phyloP scores from a whole-genome alignment of 2,797 vertebrate species.

The Carapus acus region DNA sequence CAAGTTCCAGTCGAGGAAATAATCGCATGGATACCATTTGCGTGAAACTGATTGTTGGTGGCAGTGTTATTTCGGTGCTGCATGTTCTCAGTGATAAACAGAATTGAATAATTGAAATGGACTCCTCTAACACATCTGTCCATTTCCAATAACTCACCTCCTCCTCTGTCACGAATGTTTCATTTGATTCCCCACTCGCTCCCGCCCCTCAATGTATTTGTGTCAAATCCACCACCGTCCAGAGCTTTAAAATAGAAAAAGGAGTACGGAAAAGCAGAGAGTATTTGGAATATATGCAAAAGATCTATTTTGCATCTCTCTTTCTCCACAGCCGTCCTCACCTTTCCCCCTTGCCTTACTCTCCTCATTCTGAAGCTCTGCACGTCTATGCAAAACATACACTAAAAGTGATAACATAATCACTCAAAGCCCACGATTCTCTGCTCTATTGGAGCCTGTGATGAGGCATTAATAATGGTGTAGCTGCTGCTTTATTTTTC shows the following conservation, averaged over 20 bases:
- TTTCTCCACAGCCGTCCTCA: conserved; percentile 25
- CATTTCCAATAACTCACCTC: conserved; percentile 33
- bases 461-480: conserved; percentile 75
- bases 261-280: conserved; percentile 5
- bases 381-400: conserved; percentile 72
- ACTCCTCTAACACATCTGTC: conserved; percentile 28
- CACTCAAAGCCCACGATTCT: conserved; percentile 71
- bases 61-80: conserved; percentile 46
- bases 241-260: background rate
- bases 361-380: conserved; percentile 47
- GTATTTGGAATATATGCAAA: conserved; percentile 12
- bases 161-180: conserved; percentile 13
- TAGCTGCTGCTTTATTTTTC: conserved; percentile 70
- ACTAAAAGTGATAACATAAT: conserved; percentile 76
- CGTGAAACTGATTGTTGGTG: conserved; percentile 46
- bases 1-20: conserved; percentile 20
- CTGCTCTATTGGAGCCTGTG: conserved; percentile 77
- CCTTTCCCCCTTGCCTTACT: conserved; percentile 9
- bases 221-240: conserved; percentile 22
- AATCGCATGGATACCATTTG: conserved; percentile 24
- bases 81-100: conserved; percentile 49
- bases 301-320: conserved; percentile 22
- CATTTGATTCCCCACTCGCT: conserved; percentile 6
- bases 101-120: conserved; percentile 47
- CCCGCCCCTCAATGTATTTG: no score